phyloP scores from a whole-genome alignment of 2,797 vertebrate species.

The Poeciliopsis presidionis region DNA sequence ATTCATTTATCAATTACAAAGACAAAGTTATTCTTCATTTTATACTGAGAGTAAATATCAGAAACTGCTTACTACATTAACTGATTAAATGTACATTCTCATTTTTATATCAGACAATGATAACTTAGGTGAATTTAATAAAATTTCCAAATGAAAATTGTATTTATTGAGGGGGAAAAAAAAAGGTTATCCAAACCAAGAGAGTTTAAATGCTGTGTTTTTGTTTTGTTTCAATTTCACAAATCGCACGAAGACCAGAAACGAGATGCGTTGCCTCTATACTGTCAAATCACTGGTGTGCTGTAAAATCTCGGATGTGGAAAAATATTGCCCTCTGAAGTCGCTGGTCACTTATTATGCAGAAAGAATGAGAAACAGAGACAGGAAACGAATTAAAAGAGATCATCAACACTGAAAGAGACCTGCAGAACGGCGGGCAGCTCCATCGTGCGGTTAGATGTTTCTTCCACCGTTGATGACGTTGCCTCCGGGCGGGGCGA shows the following conservation, averaged over 20 bases:
- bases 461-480: constrained; percentile 90
- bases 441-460: constrained; percentile 79
- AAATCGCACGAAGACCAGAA: neutral
- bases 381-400: constrained; percentile 20
- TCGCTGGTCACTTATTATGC: neutral
- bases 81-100: neutral
- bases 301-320: neutral
- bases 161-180: neutral
- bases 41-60: neutral
- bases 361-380: constrained; percentile 18
- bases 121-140: neutral
- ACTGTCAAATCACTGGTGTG: neutral
- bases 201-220: neutral
- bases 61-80: neutral
- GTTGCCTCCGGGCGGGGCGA: constrained; percentile 91
- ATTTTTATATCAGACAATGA: neutral
- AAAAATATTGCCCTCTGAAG: neutral
- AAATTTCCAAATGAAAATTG: neutral
- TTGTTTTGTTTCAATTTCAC: neutral
- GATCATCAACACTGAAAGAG: constrained; percentile 59
- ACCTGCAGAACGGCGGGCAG: constrained; percentile 36
- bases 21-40: neutral
- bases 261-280: neutral
- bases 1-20: neutral
- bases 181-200: neutral